phyloP scores from a whole-genome alignment of 2,113 vertebrate species.

The Alces alces region DNA sequence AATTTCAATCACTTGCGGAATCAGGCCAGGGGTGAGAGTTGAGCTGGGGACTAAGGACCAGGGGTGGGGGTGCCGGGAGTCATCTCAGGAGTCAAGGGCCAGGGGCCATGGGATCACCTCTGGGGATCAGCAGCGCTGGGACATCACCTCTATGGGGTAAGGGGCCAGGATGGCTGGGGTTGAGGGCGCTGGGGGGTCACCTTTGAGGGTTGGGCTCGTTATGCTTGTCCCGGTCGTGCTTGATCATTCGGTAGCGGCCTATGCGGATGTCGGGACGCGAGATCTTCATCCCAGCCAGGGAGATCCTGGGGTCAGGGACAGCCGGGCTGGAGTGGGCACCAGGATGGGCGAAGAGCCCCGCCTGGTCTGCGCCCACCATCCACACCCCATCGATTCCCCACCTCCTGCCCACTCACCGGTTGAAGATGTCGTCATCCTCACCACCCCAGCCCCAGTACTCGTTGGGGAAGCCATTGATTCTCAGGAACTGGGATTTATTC shows the following conservation, averaged over 20 bases:
- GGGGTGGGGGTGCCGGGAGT: not conserved
- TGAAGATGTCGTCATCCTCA: conserved; percentile 99
- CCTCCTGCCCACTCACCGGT: conserved; percentile 84
- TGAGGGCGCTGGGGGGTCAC: conserved; percentile 76
- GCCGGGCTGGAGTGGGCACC: not conserved
- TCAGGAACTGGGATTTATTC: conserved; percentile 97
- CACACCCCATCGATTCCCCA: not conserved
- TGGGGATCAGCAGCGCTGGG: not conserved
- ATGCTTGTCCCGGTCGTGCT: conserved; percentile 99
- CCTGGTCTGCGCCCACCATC: not conserved
- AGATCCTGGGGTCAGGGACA: conserved; percentile 87
- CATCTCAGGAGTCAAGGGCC: not conserved
- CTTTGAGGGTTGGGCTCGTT: conserved; percentile 99
- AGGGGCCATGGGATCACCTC: not conserved
- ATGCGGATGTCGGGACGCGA: conserved; percentile 96
- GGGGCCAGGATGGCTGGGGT: not conserved
- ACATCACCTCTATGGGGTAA: not conserved
- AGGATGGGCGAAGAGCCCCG: not conserved
- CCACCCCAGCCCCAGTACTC: conserved; percentile 99
- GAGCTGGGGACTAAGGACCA: not conserved
- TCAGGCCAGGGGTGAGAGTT: not conserved
- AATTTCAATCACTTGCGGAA: not conserved
- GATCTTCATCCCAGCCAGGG: conserved; percentile 98
- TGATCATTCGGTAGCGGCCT: conserved; percentile 99
- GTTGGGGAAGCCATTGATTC: conserved; percentile 99